A percentile compares a stretch with the other conserved stretches of the same genome.
Evolutionary conservation across 2,888 invertebrate genomes (phyloP).

Genomic region (Mechanitis mazaeus): DNA sequence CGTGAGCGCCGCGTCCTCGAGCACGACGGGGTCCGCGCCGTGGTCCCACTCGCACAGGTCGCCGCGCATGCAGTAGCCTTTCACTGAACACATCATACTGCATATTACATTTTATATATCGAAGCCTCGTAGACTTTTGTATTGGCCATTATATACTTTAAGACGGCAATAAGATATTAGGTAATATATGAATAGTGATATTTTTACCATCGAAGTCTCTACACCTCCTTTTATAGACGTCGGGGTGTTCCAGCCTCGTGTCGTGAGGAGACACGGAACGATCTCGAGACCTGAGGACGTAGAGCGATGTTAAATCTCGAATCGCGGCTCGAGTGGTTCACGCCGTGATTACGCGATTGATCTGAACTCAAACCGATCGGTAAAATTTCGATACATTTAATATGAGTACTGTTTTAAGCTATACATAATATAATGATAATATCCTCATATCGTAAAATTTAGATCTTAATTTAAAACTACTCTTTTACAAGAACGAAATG

Average conservation of each 20-base stretch:
- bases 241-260: slow-evolving; percentile 48
- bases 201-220: slow-evolving; percentile 89
- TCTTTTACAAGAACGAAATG: background rate
- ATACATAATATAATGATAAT: too few relatives aligned
- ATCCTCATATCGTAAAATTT: too few relatives aligned
- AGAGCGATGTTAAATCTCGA: background rate
- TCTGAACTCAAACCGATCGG: too few relatives aligned
- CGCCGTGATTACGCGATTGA: too few relatives aligned
- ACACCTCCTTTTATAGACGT: slow-evolving; percentile 81
- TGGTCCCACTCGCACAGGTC: slow-evolving; percentile 98
- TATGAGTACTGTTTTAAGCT: too few relatives aligned
- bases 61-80: slow-evolving; percentile 96
- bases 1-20: slow-evolving; percentile 85
- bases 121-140: too few relatives aligned
- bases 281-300: slow-evolving; percentile 62
- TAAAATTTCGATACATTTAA: too few relatives aligned
- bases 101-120: slow-evolving; percentile 28
- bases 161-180: too few relatives aligned
- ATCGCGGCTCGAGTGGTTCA: too few relatives aligned
- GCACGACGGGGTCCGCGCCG: slow-evolving; percentile 95
- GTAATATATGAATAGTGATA: slow-evolving; percentile 4
- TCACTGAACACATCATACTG: slow-evolving; percentile 76
- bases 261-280: slow-evolving; percentile 56
- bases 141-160: too few relatives aligned
- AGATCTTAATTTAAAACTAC: too few relatives aligned